These are phyloP conservation scores for Calypte anna DNA, from an alignment of 2,113 vertebrate genomes.

Conservation along the genomic window DNA sequence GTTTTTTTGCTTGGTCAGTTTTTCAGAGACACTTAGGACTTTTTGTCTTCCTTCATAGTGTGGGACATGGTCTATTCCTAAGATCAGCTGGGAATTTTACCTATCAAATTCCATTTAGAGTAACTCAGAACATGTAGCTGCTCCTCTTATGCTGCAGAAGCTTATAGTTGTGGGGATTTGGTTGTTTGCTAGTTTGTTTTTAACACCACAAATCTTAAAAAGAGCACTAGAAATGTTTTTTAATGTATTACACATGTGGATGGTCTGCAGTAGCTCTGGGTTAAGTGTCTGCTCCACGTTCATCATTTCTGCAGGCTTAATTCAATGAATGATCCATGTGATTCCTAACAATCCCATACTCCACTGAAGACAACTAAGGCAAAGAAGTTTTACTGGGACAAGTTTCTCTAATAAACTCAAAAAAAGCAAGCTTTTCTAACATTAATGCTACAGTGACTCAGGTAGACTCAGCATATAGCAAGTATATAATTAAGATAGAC, in stretches of 20 bases:
- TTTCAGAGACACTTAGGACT: background rate
- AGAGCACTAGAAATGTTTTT: background rate
- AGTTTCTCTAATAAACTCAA: background rate
- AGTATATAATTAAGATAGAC: slow-evolving; percentile 31
- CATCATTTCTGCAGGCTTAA: background rate
- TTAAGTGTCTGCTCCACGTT: background rate
- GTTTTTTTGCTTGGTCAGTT: background rate
- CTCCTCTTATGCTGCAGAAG: background rate
- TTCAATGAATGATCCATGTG: background rate
- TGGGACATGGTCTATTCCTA: background rate
- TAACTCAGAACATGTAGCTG: background rate
- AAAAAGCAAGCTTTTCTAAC: background rate
- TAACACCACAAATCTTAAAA: background rate
- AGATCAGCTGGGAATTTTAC: background rate
- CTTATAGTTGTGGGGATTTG: background rate
- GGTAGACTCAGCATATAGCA: slow-evolving; percentile 37
- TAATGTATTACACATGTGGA: background rate
- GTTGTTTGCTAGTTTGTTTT: background rate
- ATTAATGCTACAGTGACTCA: background rate
- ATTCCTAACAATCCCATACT: background rate
- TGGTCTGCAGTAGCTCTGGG: background rate
- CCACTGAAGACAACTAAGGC: background rate
- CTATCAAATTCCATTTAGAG: background rate
- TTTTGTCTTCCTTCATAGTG: background rate
- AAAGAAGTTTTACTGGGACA: background rate